A percentile compares a stretch with the other conserved stretches of the same genome.
Evolutionary conservation across 1,140 invertebrate genomes (phyloP).

Genomic region (Heliconius congener): DNA sequence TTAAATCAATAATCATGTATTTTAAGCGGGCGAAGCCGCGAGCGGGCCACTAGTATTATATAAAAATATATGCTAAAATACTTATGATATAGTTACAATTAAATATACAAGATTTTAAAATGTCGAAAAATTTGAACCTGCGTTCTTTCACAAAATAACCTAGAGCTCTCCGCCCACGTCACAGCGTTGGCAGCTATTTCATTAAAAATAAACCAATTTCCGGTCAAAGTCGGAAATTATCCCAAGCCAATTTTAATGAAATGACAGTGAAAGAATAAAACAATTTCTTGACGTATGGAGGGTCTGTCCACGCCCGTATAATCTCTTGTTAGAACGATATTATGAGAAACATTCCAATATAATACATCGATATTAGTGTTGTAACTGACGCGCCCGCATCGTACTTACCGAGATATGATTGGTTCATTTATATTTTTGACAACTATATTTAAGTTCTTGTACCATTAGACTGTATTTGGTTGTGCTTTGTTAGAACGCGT

Average conservation of each 20-base stretch:
- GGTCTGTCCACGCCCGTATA: conserved; percentile 53
- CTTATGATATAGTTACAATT: too few relatives aligned
- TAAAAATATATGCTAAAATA: too few relatives aligned
- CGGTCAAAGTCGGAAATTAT: conserved; percentile 7
- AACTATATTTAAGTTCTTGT: background rate
- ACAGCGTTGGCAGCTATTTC: background rate
- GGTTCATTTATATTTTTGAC: conserved; percentile 11
- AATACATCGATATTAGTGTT: conserved; percentile 43
- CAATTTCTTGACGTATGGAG: conserved; percentile 41
- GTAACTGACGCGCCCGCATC: conserved; percentile 54
- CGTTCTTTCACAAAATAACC: background rate
- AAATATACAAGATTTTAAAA: background rate
- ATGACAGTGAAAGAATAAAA: conserved; percentile 11
- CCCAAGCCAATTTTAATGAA: conserved; percentile 15
- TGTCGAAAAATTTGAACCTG: background rate
- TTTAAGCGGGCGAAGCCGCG: too few relatives aligned
- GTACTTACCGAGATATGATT: conserved; percentile 21
- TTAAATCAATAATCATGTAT: too few relatives aligned
- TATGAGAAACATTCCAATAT: conserved; percentile 45
- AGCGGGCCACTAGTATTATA: too few relatives aligned
- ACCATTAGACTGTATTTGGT: background rate
- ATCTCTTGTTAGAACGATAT: conserved; percentile 51
- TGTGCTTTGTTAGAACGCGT: background rate
- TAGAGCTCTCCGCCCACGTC: background rate
- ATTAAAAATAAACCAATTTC: conserved; percentile 3